Base-by-base conservation (phyloP, 2,888 invertebrate genomes). In the Thymelicus acteon region DNA sequence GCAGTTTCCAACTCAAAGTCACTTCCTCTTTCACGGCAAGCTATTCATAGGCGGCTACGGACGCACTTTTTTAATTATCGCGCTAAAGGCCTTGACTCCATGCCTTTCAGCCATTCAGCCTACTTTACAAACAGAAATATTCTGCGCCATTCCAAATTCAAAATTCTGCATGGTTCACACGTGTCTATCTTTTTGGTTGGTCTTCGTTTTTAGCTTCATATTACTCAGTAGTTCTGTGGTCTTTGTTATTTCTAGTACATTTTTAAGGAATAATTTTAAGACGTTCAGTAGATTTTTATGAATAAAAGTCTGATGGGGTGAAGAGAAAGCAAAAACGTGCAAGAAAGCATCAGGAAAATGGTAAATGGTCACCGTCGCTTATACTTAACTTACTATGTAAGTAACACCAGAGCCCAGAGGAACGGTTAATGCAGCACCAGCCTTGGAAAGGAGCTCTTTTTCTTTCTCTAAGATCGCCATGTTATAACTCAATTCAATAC, bases 21-120 rank as follows among this genome's bases (percentile, higher is more conserved):
- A 67, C 61, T 67, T 67, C 61, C 71, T 24, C 40, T 60, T 68
- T 61, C 61, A 44, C 60, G 44, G 61, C 67, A 12, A n/a, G 44
- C 71, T 54, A 71, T 71, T 71, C 71, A 71, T 24, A 40, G 39
- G n/a, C 37, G 60, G 70, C 52, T 24, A 61, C 54, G 44, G 60
- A 71, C 71, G 71, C 71, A 71, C 71, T 64, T 65, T 71, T 71
- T 71, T 71, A 71, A 71, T 71, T 71, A 71, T 71, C 47, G 54
- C 71, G 65, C 65, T 62, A 57, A 44, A 66, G 60, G 60, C 65
- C 71, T 61, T 71, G 65, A 65, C 52, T 65, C 19, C 61, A 15
- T 31, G 62, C 62, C 40, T 60, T 71, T 71, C 52, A 65, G 65
- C 65, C 37, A 71, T 70, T 65, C 71, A 66, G 54, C 65, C 54